A percentile compares a stretch with the other conserved stretches of the same genome.
Evolutionary conservation across 2,113 vertebrate species (phyloP).

Genomic region (Alexandromys fortis): DNA sequence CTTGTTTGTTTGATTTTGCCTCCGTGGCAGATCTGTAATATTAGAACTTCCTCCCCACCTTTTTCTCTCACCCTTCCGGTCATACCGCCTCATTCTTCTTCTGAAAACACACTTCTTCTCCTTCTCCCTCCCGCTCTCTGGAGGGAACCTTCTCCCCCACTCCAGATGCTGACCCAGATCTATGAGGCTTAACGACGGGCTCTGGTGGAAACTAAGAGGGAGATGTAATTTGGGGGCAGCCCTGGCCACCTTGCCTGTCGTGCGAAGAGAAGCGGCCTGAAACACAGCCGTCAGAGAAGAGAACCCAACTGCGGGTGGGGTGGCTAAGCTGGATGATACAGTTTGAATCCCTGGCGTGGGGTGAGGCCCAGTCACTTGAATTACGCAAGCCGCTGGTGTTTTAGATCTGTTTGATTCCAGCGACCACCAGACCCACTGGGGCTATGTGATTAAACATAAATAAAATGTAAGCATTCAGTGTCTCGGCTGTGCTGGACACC

Average conservation of each 20-base stretch:
- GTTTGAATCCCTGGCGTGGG: slow-evolving; percentile 46
- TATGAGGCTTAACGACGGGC: background rate
- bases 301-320: background rate
- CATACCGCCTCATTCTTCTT: background rate
- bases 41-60: too few relatives aligned
- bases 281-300: background rate
- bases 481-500: background rate
- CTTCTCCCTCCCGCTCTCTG: background rate
- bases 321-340: background rate
- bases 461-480: background rate
- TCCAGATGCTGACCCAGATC: background rate
- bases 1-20: background rate
- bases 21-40: too few relatives aligned
- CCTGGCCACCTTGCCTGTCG: background rate
- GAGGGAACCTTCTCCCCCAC: background rate
- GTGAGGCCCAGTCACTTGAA: background rate
- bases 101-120: background rate
- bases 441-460: slow-evolving; percentile 38
- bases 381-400: background rate
- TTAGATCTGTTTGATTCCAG: background rate
- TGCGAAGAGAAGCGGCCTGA: background rate
- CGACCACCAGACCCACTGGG: background rate
- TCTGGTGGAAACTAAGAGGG: background rate
- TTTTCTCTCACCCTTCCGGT: background rate
- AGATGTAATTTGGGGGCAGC: background rate